These are phyloP conservation scores for Drosophila austrosaltans DNA, from an alignment of 2,888 invertebrate species.

Conservation along the genomic window DNA sequence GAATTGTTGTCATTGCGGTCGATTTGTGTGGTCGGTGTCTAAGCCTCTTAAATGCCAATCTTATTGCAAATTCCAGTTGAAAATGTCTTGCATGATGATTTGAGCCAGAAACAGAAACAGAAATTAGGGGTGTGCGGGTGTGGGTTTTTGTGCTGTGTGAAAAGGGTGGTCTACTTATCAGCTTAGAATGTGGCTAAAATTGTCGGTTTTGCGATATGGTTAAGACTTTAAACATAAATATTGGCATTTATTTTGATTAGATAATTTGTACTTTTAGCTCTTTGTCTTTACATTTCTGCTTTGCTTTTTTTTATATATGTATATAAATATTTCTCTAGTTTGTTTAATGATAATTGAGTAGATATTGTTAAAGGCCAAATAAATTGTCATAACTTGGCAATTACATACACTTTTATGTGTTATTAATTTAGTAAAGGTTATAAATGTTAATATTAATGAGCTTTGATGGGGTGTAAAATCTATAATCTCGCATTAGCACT, in stretches of 20 bases:
- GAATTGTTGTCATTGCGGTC: conserved; percentile 35
- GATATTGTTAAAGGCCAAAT: no score
- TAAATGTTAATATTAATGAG: no score
- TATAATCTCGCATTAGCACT: no score
- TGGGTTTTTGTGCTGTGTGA: not conserved
- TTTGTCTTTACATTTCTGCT: not conserved
- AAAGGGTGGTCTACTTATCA: conserved; percentile 5
- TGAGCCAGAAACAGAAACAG: no score
- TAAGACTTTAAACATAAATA: conserved; percentile 7
- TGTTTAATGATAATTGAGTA: not conserved
- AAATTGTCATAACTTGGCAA: no score
- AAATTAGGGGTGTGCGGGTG: no score
- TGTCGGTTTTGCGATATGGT: not conserved
- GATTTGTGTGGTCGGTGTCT: conserved; percentile 18
- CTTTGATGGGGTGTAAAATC: no score
- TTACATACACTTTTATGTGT: no score
- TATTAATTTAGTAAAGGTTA: no score
- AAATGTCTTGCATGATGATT: not conserved
- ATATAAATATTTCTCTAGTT: not conserved
- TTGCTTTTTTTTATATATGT: not conserved
- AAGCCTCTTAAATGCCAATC: conserved; percentile 12
- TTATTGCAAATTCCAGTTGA: conserved; percentile 6
- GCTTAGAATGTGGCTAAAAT: conserved; percentile 3
- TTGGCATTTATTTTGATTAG: conserved; percentile 2
- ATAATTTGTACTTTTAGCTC: not conserved